Base-by-base conservation (phyloP, 2,113 vertebrate genomes). In the Marmota monax region DNA sequence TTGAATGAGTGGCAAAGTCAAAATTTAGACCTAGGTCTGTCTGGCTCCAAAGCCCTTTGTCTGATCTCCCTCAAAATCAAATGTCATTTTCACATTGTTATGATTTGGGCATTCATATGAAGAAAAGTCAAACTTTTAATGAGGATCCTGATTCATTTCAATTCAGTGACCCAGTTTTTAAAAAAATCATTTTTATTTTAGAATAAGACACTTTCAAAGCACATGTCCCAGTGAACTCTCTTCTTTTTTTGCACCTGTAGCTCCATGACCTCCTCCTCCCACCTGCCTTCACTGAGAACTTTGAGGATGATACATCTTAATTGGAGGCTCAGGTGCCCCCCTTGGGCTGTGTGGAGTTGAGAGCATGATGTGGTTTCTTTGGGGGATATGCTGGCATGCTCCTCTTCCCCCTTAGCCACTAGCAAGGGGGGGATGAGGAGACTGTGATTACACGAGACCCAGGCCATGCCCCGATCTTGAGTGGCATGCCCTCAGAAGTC, bases 61-160 rank as follows among this genome's bases (percentile, higher is more conserved):
- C 82, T 96, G 37, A 93, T 82, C 48, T 65, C n/a, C 2, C 42
- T 6, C 76, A 67, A 58, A 95, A 86, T 42, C n/a, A 27, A 94
- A 86, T 67, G 53, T 23, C 63, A 61, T 96, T 85, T 58, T 92
- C 61, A 53, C 53, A 85, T 51, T 88, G 45, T 18, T 89, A 29
- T 92, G 42, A 69, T 90, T 96, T 56, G 42, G 78, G 69, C 56
- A 94, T 78, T 80, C 23, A 42, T 58, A 88, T 56, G 80, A 95
- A 6, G 27, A 83, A 51, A 97, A 92, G 22, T 73, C 56, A 80
- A 74, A 92, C 78, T 95, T 96, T 97, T 97, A 97, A 97, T 95
- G 95, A 98, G 94, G 70, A 79, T 96, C 77, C 90, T 90, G 88
- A 85, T 78, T 25, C 65, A 94, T 92, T 96, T 96, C 69, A 97